Evolutionary conservation across 2,113 vertebrate genomes (phyloP), one percentile per base, ranked within the genome.

Genomic region (Ptilonorhynchus violaceus): DNA sequence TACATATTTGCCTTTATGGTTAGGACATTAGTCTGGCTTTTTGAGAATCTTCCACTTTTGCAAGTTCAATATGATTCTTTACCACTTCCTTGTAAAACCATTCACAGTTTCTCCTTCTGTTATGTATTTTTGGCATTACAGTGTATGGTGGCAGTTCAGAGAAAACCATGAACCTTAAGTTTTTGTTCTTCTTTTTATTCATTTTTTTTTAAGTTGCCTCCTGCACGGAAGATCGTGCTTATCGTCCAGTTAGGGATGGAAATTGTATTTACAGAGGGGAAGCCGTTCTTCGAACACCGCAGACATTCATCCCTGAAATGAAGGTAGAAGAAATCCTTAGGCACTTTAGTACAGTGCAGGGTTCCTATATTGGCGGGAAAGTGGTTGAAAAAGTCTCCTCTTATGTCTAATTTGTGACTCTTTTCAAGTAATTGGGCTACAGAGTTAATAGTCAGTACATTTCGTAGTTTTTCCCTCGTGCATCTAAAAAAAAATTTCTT

Each of bases 21-120:
- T 83, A 77, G 27, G 85, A 88, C 67, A 50, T 94, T 93, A 68
- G 23, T 39, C 22, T 77, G 50, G 27, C 28, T 86, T 88, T 73
- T 90, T 86, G 56, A 83, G 42, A 47, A 10, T 77, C 85, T 88
- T 95, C 47, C 0, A 8, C 21, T 49, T 78, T 78, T 85, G 27
- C 64, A 86, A 82, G 75, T 86, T 96, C 15, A 22, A 1, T 82
- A 46, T 49, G 19, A 30, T 68, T 91, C 73, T 93, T 93, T 64
- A 89, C 83, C 83, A 92, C 83, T 91, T 96, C 88, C 83, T 85
- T 79, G 44, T 56, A 62, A 92, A 95, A 77, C 31, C 60, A 79
- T 82, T 90, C 64, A 93, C 50, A 44, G 12, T 90, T 94, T 94
- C 72, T 89, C 33, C 72, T 80, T 91, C 74, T 85, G 1, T 39